Base-by-base conservation (phyloP, 2,113 vertebrate species). In the Etheostoma spectabile region DNA sequence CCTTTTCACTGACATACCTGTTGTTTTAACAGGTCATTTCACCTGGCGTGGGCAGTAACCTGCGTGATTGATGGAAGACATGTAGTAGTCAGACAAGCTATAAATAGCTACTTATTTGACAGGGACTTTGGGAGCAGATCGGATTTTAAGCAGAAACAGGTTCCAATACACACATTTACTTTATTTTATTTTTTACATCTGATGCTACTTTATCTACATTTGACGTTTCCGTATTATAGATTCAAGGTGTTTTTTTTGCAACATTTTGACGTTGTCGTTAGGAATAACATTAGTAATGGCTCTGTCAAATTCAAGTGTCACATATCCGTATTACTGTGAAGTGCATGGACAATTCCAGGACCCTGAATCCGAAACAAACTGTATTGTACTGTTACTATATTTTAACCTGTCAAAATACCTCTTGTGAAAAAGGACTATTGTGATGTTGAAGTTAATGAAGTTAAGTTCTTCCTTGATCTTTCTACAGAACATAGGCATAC, bases 41-140 rank as follows among this genome's bases (percentile, higher is more conserved):
- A 8, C 7, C 35, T 38, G 59, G 33, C 30, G 1, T 5, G 8
- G 42, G 45, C 15, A 46, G 59, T 10, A 65, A 46, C 10, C 27
- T 19, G 27, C 3, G 2, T 67, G 65, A 67, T 67, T 33, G 65
- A 67, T 67, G 65, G 48, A 52, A 19, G 65, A 33, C 24, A 6
- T 51, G 19, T 12, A 33, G 48, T 19, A 51, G 18, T 52, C 74
- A 76, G 74, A 27, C 11, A 16, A 45, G 33, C 74, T 33, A 19
- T 42, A 64, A 60, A 72, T 19, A 77, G 63, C 52, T 22, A 19
- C 52, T 18, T 22, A 22, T 59, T 49, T 77, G 27, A 59, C 21
- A 68, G 65, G 8, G 27, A 51, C 48, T 60, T 30, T 56, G 38
- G 24, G 14, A 65, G 49, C 24, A 59, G 27, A 27, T 52, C 30